phyloP scores from a whole-genome alignment of 2,113 vertebrate species.

The Cercocebus atys region DNA sequence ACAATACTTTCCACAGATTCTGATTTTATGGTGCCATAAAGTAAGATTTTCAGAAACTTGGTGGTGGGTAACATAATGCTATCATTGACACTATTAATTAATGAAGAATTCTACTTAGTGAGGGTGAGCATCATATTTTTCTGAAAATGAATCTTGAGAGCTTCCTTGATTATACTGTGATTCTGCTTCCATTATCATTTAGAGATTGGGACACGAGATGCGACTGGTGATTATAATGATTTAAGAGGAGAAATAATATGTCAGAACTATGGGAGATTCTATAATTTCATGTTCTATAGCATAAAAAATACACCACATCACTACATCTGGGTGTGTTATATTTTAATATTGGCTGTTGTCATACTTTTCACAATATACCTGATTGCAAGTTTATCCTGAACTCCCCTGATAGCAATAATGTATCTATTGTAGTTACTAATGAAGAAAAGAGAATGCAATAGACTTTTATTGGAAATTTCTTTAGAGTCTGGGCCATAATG shows the following conservation, averaged over 20 bases:
- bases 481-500: constrained; percentile 42
- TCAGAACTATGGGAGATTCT: constrained; percentile 78
- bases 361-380: constrained; percentile 57
- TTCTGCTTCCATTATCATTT: constrained; percentile 80
- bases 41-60: constrained; percentile 73
- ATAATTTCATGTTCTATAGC: constrained; percentile 80
- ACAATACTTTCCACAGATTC: constrained; percentile 72
- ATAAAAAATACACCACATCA: constrained; percentile 77
- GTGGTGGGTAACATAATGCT: constrained; percentile 62
- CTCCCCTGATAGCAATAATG: constrained; percentile 28
- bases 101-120: constrained; percentile 79
- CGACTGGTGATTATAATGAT: constrained; percentile 79
- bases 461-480: constrained; percentile 64
- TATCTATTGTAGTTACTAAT: constrained; percentile 52
- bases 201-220: constrained; percentile 79
- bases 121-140: constrained; percentile 75
- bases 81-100: constrained; percentile 79
- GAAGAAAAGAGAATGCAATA: constrained; percentile 67
- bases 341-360: constrained; percentile 68
- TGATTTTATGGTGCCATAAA: constrained; percentile 75
- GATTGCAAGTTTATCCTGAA: constrained; percentile 43
- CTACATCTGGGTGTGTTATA: constrained; percentile 57
- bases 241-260: constrained; percentile 78
- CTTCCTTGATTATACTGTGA: constrained; percentile 79
- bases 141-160: constrained; percentile 82